Evolutionary conservation across 2,113 vertebrate genomes (phyloP).

Genomic region (Narcine bancroftii): DNA sequence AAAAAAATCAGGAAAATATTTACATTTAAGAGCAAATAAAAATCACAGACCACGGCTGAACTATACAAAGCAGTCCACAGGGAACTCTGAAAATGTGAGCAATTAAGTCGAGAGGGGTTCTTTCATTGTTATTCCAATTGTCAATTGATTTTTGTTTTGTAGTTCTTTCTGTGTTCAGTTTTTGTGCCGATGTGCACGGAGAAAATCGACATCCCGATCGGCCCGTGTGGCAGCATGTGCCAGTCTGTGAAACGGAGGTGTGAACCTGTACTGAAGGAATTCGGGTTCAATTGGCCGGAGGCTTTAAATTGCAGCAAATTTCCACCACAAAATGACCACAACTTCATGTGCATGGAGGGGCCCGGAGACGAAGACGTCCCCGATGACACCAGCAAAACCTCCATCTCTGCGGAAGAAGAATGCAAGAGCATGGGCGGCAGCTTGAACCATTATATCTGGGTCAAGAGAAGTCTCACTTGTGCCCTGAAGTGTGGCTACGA

Average conservation of each 20-base stretch:
- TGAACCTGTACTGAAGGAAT: constrained; percentile 87
- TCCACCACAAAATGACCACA: constrained; percentile 94
- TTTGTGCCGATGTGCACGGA: constrained; percentile 98
- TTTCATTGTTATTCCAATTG: not conserved
- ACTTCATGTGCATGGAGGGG: constrained; percentile 99
- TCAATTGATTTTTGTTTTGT: constrained; percentile 40
- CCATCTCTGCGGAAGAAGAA: constrained; percentile 75
- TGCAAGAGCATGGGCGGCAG: constrained; percentile 72
- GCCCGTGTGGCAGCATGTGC: constrained; percentile 95
- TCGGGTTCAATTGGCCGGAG: constrained; percentile 92
- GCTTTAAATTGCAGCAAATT: constrained; percentile 94
- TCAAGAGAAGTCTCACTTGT: constrained; percentile 81
- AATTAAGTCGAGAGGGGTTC: not conserved
- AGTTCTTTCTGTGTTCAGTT: constrained; percentile 97
- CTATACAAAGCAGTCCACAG: not conserved
- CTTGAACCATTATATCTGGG: constrained; percentile 87
- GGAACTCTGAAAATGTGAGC: not conserved
- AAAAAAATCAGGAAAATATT: not conserved
- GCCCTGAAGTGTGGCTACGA: constrained; percentile 90
- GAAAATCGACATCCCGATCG: constrained; percentile 95
- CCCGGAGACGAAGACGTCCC: constrained; percentile 83
- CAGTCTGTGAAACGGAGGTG: constrained; percentile 88
- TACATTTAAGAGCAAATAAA: not conserved
- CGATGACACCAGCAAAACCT: constrained; percentile 63
- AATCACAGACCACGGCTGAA: not conserved